Conservation (phyloP, 2,113 vertebrate species). For the Aleadryas rufinucha region DNA sequence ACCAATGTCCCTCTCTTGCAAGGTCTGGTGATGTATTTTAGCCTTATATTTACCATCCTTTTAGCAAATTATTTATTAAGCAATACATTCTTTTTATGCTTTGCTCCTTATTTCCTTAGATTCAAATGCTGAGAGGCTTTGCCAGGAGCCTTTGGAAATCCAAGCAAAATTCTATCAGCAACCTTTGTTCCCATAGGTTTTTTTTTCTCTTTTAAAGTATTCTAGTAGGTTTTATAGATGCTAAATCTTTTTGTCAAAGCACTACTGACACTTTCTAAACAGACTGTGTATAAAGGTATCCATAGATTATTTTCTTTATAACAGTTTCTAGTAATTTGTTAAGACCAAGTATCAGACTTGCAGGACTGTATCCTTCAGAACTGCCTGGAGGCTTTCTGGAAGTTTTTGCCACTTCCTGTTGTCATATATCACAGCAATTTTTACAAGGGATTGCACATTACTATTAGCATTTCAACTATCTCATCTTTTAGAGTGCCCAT, state of each 20-base stretch:
- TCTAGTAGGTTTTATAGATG: neutral
- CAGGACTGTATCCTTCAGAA: neutral
- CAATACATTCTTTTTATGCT: neutral
- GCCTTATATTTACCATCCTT: neutral
- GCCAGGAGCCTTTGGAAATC: neutral
- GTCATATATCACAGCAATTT: neutral
- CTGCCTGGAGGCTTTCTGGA: neutral
- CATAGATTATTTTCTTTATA: neutral
- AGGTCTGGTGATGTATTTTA: neutral
- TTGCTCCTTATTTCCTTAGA: neutral
- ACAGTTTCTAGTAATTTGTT: neutral
- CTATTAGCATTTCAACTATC: neutral
- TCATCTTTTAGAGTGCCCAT: neutral
- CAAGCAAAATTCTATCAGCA: neutral
- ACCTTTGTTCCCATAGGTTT: neutral
- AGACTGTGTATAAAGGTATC: neutral
- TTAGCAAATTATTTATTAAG: neutral
- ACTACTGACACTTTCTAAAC: neutral
- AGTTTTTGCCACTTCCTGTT: neutral
- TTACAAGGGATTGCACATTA: neutral
- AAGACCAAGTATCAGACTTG: neutral
- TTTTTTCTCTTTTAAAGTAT: neutral
- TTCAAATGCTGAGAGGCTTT: neutral
- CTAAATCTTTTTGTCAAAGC: neutral
- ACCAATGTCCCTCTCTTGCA: neutral